Base-by-base conservation (phyloP, 2,888 invertebrate species). In the Amphipyra tragopoginis region DNA sequence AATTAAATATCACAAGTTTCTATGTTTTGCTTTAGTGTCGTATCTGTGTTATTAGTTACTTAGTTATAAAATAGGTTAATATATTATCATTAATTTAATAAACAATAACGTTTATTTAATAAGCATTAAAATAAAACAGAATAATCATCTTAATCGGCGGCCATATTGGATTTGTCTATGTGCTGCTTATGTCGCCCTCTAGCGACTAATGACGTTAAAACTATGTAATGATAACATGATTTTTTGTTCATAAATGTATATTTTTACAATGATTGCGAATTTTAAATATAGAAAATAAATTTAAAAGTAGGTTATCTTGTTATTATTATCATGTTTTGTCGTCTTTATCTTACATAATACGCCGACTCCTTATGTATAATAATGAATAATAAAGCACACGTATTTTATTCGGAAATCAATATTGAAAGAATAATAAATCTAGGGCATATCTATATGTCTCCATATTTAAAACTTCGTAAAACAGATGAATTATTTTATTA, bases 91-190 rank as follows among this genome's bases (percentile, higher is more conserved):
- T 21, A 15, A 13, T 36, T 29, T 5, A 36, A 34, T 51, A n/a
- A 44, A 45, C 43, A 49, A 26, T 42, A 38, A 42, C 26, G 15
- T 62, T 13, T 33, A 34, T 42, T 42, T 15, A 48, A 39, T 9
- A 42, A 0, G 7, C 29, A 49, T 15, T 15, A 39, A 40, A 14
- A 33, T 15, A 9, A 21, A 36, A 3, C 29, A 21, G 40, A 45
- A 60, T 36, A 21, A 58, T 51, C 47, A 21, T 34, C 42, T 65
- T 34, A 11, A 61, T 64, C n/a, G 70, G 82, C 87, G 68, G 92
- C 93, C 93, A 93, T 93, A 79, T 93, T 93, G 89, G 70, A 86
- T 86, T 86, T 83, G 66, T 75, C 73, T 79, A 75, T 71, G 39
- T 48, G 62, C 51, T 42, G 45, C 56, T 38, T 75, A 72, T 83